phyloP scores from a whole-genome alignment of 2,888 invertebrate species.

The Hecatera dysodea region DNA sequence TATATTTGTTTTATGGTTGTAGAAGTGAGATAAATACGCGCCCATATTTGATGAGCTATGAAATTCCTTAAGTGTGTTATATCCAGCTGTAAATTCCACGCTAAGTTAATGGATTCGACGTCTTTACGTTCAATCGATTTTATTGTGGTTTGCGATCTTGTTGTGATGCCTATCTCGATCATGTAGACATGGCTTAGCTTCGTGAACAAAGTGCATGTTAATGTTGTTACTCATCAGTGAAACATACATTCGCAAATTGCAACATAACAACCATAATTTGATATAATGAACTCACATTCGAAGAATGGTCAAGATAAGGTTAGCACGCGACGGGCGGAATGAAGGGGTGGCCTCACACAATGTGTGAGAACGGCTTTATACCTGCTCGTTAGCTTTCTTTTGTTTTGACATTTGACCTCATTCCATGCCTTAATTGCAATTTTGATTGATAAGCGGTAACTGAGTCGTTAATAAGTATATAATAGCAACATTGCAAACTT shows the following conservation, averaged over 20 bases:
- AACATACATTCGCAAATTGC: constrained; percentile 81
- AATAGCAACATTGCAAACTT: constrained; percentile 22
- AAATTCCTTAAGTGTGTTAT: constrained; percentile 23
- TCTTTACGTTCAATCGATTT: constrained; percentile 8
- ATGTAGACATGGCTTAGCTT: constrained; percentile 42
- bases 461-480: constrained; percentile 10
- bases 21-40: constrained; percentile 51
- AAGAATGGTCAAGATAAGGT: constrained; percentile 73
- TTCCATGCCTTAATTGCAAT: constrained; percentile 65
- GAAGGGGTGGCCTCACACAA: constrained; percentile 61
- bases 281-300: constrained; percentile 78
- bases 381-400: constrained; percentile 65
- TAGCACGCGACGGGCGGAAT: constrained; percentile 78
- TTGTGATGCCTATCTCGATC: constrained; percentile 47
- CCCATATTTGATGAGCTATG: constrained; percentile 53
- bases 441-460: constrained; percentile 29
- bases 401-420: constrained; percentile 67
- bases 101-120: constrained; percentile 14
- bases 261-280: constrained; percentile 81
- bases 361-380: constrained; percentile 67
- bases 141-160: constrained; percentile 19
- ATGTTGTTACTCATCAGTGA: constrained; percentile 76
- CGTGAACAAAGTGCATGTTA: constrained; percentile 61
- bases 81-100: constrained; percentile 7
- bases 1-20: constrained; percentile 35